Evolutionary conservation across 2,797 vertebrate species (phyloP), one percentile per base, ranked within the genome.

Genomic region (Anniella stebbinsi): DNA sequence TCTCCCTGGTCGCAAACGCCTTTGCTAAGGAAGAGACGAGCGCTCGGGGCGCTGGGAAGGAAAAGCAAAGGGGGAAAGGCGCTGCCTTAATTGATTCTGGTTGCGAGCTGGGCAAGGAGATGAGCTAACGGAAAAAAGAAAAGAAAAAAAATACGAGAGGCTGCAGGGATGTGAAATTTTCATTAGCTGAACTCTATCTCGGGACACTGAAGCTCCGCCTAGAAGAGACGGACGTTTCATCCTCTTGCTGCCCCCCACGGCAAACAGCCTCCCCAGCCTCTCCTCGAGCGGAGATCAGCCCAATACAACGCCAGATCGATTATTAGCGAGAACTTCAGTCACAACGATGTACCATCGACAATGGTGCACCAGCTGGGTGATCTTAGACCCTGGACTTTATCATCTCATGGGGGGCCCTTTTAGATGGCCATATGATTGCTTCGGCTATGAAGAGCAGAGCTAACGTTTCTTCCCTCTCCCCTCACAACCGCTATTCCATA

Each of bases 131-230:
- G 93, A 92, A 94, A 94, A 89, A 17, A 9, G 3, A 0, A n/a
- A 10, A 45, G 57, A 2, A 33, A 0, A 1, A 2, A 30, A 89
- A 93, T 82, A 36, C 4, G 93, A 94, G 94, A 93, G 91, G 90
- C 88, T 91, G 80, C 75, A 57, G 87, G 18, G 78, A 91, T 28
- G 82, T 17, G 91, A 89, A 93, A 89, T 7, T 83, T 90, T 84
- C 81, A 17, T 91, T 90, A 57, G 94, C 91, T 92, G 92, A 91
- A 88, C 82, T 80, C 80, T 73, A 48, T 90, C 94, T 86, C n/a
- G 80, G 91, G 70, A 88, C 86, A 11, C 80, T 45, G 6, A 85
- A 87, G 93, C 95, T 88, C 95, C 95, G 91, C 96, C 94, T 92
- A n/a, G 21, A 91, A 38, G 28, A 54, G 25, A 38, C 78, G 0